Conservation (phyloP, 1,140 invertebrate species). For the Zaprionus capensis region DNA sequence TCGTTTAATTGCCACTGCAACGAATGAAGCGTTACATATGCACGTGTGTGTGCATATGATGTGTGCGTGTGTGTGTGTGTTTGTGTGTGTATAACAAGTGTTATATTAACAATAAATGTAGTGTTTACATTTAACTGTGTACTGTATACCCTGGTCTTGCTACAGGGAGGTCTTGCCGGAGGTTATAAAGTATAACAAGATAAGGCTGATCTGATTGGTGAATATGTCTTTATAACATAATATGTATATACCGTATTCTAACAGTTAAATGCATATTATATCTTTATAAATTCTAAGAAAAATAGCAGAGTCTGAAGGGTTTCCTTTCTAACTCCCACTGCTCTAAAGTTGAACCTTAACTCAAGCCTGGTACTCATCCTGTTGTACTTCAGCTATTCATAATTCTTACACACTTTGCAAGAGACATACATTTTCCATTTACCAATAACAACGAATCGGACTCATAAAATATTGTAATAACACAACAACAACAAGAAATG, state of each 20-base stretch:
- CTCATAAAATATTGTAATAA: not conserved
- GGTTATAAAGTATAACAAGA: too few relatives aligned
- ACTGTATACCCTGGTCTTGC: not conserved
- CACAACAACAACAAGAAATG: too few relatives aligned
- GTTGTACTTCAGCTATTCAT: not conserved
- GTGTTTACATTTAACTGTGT: not conserved
- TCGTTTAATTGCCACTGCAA: slow-evolving; percentile 46
- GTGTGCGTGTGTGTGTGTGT: not conserved
- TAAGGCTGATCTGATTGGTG: too few relatives aligned
- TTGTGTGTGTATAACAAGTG: slow-evolving; percentile 2
- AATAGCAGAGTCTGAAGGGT: not conserved
- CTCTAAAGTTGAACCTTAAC: not conserved
- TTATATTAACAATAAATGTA: not conserved
- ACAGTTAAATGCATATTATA: too few relatives aligned
- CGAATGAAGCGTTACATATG: slow-evolving; percentile 27
- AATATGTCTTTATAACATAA: too few relatives aligned
- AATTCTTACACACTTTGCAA: not conserved
- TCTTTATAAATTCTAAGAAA: too few relatives aligned
- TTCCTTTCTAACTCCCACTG: not conserved
- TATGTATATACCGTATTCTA: too few relatives aligned
- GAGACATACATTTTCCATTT: not conserved
- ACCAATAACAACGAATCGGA: not conserved
- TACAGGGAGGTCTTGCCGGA: too few relatives aligned
- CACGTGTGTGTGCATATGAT: not conserved
- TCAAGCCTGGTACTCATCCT: not conserved